Evolutionary conservation across 1,140 invertebrate species (phyloP), one percentile per base, ranked within the genome.

Genomic region (Araneus ventricosus): DNA sequence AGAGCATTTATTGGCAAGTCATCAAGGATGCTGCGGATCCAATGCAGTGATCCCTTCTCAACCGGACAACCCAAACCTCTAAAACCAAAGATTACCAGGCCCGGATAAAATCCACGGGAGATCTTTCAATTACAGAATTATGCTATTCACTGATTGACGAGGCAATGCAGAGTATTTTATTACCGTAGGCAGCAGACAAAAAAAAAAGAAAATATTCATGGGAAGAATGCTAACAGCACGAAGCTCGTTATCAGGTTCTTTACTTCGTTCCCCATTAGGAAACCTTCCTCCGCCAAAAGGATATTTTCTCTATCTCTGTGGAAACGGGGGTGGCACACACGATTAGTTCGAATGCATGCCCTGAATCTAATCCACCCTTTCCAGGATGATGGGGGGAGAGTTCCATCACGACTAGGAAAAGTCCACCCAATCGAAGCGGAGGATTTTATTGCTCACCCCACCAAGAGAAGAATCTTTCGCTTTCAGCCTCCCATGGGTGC

Each of bases 391-490:
- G 59, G 59, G 6, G 59, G 59, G 59, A 63, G 59, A 61, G 52
- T 87, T 87, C 59, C 84, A 61, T 87, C 59, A 30, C 34, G 27
- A 30, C 45, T 20, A 79, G n/a, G 39, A 34, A 67, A 90, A 52
- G 57, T 20, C 67, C 37, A 57, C 75, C 52, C 30, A 84, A 90
- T 37, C 52, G 70, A 90, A 63, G 82, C 39, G 37, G 45, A 90
- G 52, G 89, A 59, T 90, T 90, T 90, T 90, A 90, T 90, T 90
- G 89, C 89, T 84, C 89, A 90, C 57, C 89, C 75, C 79, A 90
- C 75, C 89, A 90, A 90, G 89, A 84, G 52, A 34, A 84, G 37
- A 84, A 84, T 82, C 88, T 75, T 82, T 45, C 89, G n/a, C 86
- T 37, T 63, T 57, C 10, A 63, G 8, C 79, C 79, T 90, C 89